A percentile compares a stretch with the other conserved stretches of the same genome.
Evolutionary conservation across 2,113 vertebrate genomes (phyloP).

Genomic region (Prinia subflava): DNA sequence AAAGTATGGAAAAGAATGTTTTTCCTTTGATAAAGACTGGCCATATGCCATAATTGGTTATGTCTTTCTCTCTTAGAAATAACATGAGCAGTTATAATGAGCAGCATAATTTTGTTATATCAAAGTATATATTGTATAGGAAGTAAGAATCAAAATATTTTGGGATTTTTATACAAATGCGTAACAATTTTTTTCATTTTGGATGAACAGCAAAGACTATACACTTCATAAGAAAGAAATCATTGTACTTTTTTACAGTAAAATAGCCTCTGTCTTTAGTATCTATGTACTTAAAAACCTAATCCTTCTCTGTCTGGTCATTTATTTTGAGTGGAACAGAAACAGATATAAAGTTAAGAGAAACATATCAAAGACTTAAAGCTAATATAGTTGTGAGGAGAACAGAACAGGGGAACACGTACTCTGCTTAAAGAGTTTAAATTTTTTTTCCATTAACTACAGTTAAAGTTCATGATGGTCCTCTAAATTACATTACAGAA

Average conservation of each 20-base stretch:
- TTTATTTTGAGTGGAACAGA: background rate
- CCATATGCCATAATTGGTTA: background rate
- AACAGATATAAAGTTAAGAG: background rate
- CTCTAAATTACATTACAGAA: background rate
- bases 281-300: background rate
- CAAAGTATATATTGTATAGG: background rate
- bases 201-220: background rate
- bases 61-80: background rate
- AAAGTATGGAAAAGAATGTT: background rate
- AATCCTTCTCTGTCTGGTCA: background rate
- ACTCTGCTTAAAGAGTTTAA: background rate
- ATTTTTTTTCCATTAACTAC: background rate
- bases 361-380: background rate
- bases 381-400: background rate
- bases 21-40: background rate
- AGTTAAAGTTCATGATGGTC: background rate
- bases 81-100: background rate
- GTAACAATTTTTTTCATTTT: background rate
- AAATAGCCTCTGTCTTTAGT: background rate
- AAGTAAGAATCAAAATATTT: background rate
- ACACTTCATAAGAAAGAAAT: background rate
- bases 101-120: background rate
- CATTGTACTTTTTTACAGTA: background rate
- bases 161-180: background rate
- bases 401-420: background rate